Evolutionary conservation across 1,140 invertebrate genomes (phyloP).

Genomic region (Solenopsis fugax): DNA sequence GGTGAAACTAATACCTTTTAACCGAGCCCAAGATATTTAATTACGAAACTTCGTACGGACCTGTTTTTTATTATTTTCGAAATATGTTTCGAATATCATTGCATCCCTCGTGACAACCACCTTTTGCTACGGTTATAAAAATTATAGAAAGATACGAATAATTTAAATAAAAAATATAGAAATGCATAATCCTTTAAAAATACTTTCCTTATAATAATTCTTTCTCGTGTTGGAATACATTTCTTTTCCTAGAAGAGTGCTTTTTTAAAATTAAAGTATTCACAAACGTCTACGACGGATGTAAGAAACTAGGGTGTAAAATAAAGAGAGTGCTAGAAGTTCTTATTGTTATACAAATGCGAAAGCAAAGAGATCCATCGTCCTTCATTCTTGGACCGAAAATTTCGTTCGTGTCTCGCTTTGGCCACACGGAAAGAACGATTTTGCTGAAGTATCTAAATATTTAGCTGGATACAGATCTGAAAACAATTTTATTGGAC

Average conservation of each 20-base stretch:
- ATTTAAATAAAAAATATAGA: slow-evolving; percentile 9
- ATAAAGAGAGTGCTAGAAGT: neutral
- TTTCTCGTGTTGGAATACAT: neutral
- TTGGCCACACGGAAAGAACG: no score
- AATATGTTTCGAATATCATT: neutral
- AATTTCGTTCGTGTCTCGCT: neutral
- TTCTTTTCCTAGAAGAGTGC: neutral
- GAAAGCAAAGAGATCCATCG: neutral
- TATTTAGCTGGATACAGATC: no score
- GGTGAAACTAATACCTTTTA: neutral
- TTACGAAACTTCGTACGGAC: neutral
- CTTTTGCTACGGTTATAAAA: neutral
- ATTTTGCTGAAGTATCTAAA: no score
- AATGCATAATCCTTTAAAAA: neutral
- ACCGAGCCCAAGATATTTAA: neutral
- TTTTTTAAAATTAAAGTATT: slow-evolving; percentile 14
- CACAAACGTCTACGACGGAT: neutral
- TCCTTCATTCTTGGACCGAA: neutral
- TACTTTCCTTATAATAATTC: slow-evolving; percentile 4
- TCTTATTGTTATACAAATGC: neutral
- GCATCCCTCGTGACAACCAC: neutral
- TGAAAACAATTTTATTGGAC: no score
- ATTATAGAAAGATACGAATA: neutral
- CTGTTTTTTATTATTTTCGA: neutral
- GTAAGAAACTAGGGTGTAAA: neutral